Percentiles rank a stretch among this genome's conserved stretches.
These are phyloP conservation scores for Muscina levida DNA, from an alignment of 2,888 invertebrate species.

Conservation along the genomic window DNA sequence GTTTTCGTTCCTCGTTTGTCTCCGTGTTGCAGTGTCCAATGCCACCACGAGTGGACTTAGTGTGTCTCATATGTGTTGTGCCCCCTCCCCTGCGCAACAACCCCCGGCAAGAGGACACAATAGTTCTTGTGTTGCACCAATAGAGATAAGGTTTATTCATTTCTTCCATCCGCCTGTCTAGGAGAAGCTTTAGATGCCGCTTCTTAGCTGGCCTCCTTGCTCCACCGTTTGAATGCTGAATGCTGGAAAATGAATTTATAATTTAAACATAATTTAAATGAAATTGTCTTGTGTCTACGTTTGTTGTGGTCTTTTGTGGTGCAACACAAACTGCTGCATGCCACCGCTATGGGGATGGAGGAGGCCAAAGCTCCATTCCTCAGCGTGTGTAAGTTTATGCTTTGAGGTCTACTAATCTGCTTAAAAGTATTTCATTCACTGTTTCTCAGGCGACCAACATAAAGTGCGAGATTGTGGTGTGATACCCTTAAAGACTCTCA, in stretches of 20 bases:
- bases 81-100: slow-evolving; percentile 42
- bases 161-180: slow-evolving; percentile 1
- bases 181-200: background rate
- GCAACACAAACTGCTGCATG: slow-evolving; percentile 36
- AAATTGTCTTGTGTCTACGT: slow-evolving; percentile 65
- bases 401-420: slow-evolving; percentile 64
- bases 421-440: slow-evolving; percentile 66
- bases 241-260: slow-evolving; percentile 63
- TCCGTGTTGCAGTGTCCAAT: slow-evolving; percentile 14
- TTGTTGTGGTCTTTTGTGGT: slow-evolving; percentile 38
- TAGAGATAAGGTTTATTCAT: slow-evolving; percentile 55
- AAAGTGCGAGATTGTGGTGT: slow-evolving; percentile 59
- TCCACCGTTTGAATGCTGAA: background rate
- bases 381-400: slow-evolving; percentile 24
- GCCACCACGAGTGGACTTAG: background rate
- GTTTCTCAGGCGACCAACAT: slow-evolving; percentile 63
- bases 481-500: slow-evolving; percentile 65
- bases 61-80: slow-evolving; percentile 17
- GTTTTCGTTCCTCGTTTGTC: slow-evolving; percentile 34
- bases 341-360: slow-evolving; percentile 50
- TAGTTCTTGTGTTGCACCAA: slow-evolving; percentile 19
- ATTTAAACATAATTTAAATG: slow-evolving; percentile 66
- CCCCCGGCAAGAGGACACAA: background rate
- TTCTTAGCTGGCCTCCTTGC: background rate
- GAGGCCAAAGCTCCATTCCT: slow-evolving; percentile 8